Conservation (phyloP, 1,140 invertebrate species). For the Sinonovacula constricta region DNA sequence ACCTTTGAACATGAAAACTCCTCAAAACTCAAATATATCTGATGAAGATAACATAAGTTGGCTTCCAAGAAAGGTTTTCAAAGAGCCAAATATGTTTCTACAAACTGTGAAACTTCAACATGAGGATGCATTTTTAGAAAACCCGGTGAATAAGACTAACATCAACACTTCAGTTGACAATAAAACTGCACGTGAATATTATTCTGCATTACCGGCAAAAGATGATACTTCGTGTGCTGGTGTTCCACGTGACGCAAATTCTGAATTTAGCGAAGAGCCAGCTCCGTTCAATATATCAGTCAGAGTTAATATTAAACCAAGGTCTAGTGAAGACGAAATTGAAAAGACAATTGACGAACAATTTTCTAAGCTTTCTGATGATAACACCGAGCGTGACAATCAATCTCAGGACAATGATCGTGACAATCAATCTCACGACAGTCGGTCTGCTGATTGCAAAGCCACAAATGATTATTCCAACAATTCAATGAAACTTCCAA, state of each 20-base stretch:
- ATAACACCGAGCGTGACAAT: no score
- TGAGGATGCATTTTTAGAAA: slow-evolving; percentile 12
- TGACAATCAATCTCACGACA: no score
- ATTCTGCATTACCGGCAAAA: neutral
- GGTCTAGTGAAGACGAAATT: no score
- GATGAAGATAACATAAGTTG: slow-evolving; percentile 8
- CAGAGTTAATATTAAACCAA: slow-evolving; percentile 35
- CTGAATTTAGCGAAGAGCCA: neutral
- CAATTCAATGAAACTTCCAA: no score
- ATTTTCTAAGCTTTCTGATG: no score
- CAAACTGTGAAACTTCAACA: slow-evolving; percentile 12
- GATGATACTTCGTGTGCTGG: neutral
- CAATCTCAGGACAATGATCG: no score
- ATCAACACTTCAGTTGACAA: neutral
- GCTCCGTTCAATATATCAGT: slow-evolving; percentile 50
- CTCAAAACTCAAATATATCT: no score
- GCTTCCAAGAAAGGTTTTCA: neutral
- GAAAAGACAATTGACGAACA: no score
- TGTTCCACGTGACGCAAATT: neutral
- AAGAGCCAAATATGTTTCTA: slow-evolving; percentile 5
- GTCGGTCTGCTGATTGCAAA: no score
- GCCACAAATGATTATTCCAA: no score
- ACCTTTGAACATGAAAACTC: slow-evolving; percentile 32
- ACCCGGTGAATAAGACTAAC: neutral
- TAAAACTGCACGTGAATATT: neutral